Evolutionary conservation across 2,113 vertebrate species (phyloP).

Genomic region (Neogobius melanostomus): DNA sequence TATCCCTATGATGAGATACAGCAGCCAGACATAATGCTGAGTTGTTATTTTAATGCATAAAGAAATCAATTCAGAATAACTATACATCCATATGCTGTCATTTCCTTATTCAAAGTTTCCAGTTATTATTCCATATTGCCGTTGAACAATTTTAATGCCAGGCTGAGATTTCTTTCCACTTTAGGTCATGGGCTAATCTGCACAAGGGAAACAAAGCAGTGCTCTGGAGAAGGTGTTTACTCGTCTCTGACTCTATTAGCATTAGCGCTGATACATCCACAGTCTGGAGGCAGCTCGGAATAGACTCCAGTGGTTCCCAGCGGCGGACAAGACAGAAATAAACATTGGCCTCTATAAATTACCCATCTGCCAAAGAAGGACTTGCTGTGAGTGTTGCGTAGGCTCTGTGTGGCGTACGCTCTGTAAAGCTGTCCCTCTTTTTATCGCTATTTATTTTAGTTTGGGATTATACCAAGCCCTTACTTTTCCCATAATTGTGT

Average conservation of each 20-base stretch:
- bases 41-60: too few species aligned
- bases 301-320: slow-evolving; percentile 10
- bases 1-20: too few species aligned
- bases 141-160: background rate
- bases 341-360: background rate
- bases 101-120: too few species aligned
- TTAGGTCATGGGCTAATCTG: background rate
- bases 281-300: background rate
- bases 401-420: background rate
- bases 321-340: background rate
- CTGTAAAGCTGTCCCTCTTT: background rate
- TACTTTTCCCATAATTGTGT: too few species aligned
- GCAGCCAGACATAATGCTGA: too few species aligned
- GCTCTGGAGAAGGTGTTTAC: slow-evolving; percentile 39
- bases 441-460: background rate
- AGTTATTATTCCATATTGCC: background rate
- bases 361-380: background rate
- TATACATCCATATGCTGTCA: too few species aligned
- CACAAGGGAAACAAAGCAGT: slow-evolving; percentile 19
- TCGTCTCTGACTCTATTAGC: slow-evolving; percentile 49
- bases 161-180: background rate
- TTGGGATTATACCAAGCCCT: background rate
- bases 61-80: too few species aligned
- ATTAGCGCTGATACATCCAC: slow-evolving; percentile 33
- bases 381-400: background rate